These are phyloP conservation scores for Herpetotheres cachinnans DNA, from an alignment of 2,113 vertebrate genomes.

Conservation along the genomic window DNA sequence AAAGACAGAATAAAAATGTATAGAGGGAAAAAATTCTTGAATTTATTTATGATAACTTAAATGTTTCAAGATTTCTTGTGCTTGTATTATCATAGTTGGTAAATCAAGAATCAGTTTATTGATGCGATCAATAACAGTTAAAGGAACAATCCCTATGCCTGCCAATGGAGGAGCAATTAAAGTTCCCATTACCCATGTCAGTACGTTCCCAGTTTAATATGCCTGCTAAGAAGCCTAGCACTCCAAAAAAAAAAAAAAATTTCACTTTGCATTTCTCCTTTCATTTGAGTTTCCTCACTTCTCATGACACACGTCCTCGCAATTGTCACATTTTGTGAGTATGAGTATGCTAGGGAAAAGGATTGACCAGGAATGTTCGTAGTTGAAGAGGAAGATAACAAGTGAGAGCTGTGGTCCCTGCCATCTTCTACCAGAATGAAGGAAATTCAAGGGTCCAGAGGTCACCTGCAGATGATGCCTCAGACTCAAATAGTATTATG, in stretches of 20 bases:
- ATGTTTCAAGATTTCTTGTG: background rate
- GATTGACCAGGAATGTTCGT: background rate
- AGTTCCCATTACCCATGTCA: background rate
- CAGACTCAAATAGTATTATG: background rate
- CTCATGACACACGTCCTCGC: background rate
- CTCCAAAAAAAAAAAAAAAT: background rate
- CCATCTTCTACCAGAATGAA: background rate
- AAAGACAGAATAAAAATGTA: background rate
- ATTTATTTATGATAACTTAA: background rate
- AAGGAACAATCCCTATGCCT: background rate
- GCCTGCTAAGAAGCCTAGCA: background rate
- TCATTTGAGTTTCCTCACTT: background rate
- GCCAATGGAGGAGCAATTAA: background rate
- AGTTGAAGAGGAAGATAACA: background rate
- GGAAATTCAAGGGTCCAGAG: background rate
- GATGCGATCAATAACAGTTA: background rate
- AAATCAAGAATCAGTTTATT: background rate
- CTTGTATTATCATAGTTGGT: background rate
- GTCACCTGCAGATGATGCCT: background rate
- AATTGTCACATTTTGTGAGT: background rate
- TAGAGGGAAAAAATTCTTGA: background rate
- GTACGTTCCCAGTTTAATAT: background rate
- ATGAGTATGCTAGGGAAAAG: background rate
- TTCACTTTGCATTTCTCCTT: slow-evolving; percentile 13
- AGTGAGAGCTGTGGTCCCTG: background rate